Evolutionary conservation across 2,113 vertebrate species (phyloP).

Genomic region (Myotis lucifugus): DNA sequence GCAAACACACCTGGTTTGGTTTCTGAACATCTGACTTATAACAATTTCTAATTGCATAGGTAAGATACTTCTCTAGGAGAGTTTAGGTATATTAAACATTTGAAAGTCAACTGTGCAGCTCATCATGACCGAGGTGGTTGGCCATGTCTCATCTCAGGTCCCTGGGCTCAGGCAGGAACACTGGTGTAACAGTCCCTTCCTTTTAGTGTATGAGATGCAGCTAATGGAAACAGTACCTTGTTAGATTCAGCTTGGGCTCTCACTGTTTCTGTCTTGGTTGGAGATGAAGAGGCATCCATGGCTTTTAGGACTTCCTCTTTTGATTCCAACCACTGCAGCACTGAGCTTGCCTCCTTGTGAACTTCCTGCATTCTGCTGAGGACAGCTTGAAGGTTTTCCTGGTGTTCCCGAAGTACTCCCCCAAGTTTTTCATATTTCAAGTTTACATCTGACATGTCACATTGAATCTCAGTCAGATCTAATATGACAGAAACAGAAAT

Average conservation of each 20-base stretch:
- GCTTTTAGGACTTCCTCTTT: slow-evolving; percentile 89
- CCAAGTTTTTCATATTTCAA: slow-evolving; percentile 90
- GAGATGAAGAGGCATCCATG: slow-evolving; percentile 86
- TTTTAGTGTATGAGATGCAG: neutral
- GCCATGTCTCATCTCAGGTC: neutral
- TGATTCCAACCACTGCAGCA: slow-evolving; percentile 90
- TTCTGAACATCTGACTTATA: slow-evolving; percentile 38
- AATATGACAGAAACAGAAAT: slow-evolving; percentile 64
- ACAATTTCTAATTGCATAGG: slow-evolving; percentile 31
- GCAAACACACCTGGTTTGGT: neutral
- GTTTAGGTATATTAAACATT: neutral
- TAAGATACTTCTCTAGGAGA: slow-evolving; percentile 34
- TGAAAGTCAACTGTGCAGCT: neutral
- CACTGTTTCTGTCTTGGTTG: slow-evolving; percentile 91
- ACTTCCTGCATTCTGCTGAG: slow-evolving; percentile 88
- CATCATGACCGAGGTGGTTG: neutral
- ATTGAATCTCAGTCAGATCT: slow-evolving; percentile 98
- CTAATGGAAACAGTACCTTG: slow-evolving; percentile 86
- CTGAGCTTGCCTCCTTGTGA: slow-evolving; percentile 85
- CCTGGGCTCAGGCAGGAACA: neutral
- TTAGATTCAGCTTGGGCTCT: slow-evolving; percentile 94
- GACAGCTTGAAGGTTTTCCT: slow-evolving; percentile 85
- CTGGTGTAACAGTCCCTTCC: neutral
- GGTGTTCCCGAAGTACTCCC: slow-evolving; percentile 85
- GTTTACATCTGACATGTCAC: slow-evolving; percentile 92